A percentile compares a stretch with the other conserved stretches of the same genome.
Conservation (phyloP, 2,797 vertebrate genomes). For the Graptemys geographica region DNA sequence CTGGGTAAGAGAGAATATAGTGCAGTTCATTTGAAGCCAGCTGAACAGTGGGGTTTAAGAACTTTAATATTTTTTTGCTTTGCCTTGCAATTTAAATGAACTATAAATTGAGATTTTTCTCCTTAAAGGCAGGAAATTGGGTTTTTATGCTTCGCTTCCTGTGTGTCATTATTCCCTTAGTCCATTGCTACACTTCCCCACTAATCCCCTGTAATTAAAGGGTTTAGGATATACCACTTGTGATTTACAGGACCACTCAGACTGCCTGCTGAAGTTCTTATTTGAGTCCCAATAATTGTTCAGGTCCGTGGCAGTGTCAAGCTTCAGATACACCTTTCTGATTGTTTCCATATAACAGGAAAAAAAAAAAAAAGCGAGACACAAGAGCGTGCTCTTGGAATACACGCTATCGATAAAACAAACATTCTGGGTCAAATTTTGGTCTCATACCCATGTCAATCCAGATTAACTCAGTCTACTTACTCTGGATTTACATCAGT, state of each 20-base stretch:
- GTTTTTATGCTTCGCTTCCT: constrained; percentile 75
- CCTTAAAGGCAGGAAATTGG: constrained; percentile 58
- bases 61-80: constrained; percentile 1
- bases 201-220: constrained; percentile 76
- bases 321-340: neutral
- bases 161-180: constrained; percentile 59
- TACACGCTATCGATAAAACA: neutral
- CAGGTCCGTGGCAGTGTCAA: neutral
- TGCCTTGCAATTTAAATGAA: constrained; percentile 65
- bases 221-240: constrained; percentile 62
- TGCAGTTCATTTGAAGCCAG: constrained; percentile 39
- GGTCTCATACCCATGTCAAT: neutral
- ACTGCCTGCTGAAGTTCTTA: constrained; percentile 51
- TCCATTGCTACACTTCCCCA: constrained; percentile 36
- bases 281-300: constrained; percentile 19
- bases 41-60: constrained; percentile 31
- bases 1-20: constrained; percentile 36
- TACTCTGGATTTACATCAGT: neutral
- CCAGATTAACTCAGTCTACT: constrained; percentile 27
- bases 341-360: neutral
- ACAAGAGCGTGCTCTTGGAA: neutral
- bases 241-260: constrained; percentile 47
- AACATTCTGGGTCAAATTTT: constrained; percentile 15
- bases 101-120: constrained; percentile 35
- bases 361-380: neutral